These are phyloP conservation scores for Lordiphosa fenestrarum DNA, from an alignment of 2,888 invertebrate genomes.

Conservation along the genomic window DNA sequence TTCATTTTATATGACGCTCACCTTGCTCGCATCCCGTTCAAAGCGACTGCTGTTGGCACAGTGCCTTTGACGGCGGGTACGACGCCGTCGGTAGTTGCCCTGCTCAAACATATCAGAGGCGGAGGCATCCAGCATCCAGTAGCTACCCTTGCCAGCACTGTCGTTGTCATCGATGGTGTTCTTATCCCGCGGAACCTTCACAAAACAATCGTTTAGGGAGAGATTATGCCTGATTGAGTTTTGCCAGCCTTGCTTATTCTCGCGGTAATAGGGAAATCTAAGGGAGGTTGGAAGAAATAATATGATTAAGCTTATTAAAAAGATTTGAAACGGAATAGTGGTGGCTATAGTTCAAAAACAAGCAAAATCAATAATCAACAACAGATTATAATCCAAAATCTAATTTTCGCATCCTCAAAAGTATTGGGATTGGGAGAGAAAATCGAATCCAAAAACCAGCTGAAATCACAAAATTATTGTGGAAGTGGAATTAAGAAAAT, in stretches of 20 bases:
- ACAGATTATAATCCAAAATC: no score
- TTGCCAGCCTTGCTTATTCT: conserved; percentile 92
- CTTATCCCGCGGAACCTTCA: conserved; percentile 84
- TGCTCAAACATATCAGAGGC: conserved; percentile 93
- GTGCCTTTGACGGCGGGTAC: conserved; percentile 83
- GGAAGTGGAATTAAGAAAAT: no score
- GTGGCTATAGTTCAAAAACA: no score
- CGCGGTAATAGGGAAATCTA: conserved; percentile 89
- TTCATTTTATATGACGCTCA: conserved; percentile 14
- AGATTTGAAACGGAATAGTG: no score
- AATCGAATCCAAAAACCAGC: no score
- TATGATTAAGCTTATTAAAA: background rate
- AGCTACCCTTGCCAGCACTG: conserved; percentile 86
- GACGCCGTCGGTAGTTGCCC: conserved; percentile 89
- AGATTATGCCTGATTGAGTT: conserved; percentile 91
- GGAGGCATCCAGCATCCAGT: conserved; percentile 90
- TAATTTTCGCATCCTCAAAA: no score
- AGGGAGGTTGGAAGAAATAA: background rate
- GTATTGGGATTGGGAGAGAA: no score
- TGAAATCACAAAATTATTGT: no score
- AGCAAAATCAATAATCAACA: no score
- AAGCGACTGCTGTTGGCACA: conserved; percentile 62
- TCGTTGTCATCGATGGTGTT: conserved; percentile 78
- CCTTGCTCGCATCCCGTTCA: conserved; percentile 60
- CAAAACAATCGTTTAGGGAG: conserved; percentile 90